These are phyloP conservation scores for Platynereis dumerilii DNA, from an alignment of 2,888 invertebrate species.

Conservation along the genomic window DNA sequence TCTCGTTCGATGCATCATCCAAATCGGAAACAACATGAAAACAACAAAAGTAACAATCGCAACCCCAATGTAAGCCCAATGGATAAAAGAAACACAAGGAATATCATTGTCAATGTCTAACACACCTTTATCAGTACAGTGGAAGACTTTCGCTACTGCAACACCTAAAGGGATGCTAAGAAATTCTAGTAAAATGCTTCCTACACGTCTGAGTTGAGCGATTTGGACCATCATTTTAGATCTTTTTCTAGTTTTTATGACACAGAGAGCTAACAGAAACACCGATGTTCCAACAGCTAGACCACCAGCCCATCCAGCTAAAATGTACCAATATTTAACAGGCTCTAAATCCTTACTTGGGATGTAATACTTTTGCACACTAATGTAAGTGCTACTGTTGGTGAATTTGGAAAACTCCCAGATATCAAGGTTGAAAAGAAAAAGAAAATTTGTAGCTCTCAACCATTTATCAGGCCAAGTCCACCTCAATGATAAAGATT, in stretches of 20 bases:
- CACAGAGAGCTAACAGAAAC: conserved; percentile 36
- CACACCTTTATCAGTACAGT: conserved; percentile 43
- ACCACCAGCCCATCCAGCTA: conserved; percentile 48
- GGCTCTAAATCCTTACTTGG: conserved; percentile 43
- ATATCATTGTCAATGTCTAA: conserved; percentile 49
- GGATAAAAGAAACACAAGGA: conserved; percentile 42
- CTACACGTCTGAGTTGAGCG: conserved; percentile 47
- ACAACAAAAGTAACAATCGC: conserved; percentile 40
- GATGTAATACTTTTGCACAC: conserved; percentile 45
- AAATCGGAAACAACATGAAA: conserved; percentile 48
- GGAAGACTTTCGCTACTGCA: conserved; percentile 45
- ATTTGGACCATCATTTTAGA: conserved; percentile 46
- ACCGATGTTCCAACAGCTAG: no score
- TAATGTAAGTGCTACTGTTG: conserved; percentile 41
- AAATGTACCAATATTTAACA: conserved; percentile 44
- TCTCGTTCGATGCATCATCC: conserved; percentile 42
- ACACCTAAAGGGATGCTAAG: conserved; percentile 51
- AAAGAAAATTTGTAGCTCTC: conserved; percentile 42
- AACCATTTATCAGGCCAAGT: conserved; percentile 50
- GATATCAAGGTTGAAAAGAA: conserved; percentile 52
- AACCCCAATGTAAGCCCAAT: conserved; percentile 50
- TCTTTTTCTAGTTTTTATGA: conserved; percentile 40
- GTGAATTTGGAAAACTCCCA: conserved; percentile 54
- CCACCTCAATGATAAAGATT: conserved; percentile 56
- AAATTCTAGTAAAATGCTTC: conserved; percentile 44